These are phyloP conservation scores for Loxodonta africana DNA, from an alignment of 2,113 vertebrate species.

Conservation along the genomic window DNA sequence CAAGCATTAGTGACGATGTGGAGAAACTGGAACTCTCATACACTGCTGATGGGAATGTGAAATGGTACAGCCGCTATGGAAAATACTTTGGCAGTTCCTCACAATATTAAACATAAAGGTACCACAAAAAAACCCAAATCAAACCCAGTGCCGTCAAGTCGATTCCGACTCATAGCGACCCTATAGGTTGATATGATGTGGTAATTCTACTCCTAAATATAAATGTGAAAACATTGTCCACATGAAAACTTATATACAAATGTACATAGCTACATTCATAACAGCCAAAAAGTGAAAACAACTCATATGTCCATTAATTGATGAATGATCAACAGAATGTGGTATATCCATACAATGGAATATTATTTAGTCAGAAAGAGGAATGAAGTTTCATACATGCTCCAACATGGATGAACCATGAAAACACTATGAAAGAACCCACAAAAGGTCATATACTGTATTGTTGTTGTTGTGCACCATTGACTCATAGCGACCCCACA, in stretches of 20 bases:
- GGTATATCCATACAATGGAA: too few species aligned
- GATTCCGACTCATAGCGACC: too few species aligned
- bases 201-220: background rate
- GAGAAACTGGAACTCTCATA: background rate
- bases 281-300: too few species aligned
- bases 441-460: background rate
- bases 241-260: too few species aligned
- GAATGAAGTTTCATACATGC: background rate
- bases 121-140: too few species aligned
- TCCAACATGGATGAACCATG: background rate
- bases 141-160: too few species aligned
- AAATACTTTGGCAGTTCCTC: background rate
- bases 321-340: background rate
- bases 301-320: background rate
- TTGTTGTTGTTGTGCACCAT: too few species aligned
- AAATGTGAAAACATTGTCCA: background rate
- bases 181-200: background rate
- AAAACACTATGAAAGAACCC: slow-evolving; percentile 8
- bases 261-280: too few species aligned
- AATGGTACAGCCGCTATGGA: too few species aligned
- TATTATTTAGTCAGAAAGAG: background rate
- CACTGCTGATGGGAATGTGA: background rate
- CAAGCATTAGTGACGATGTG: background rate
- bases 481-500: too few species aligned
- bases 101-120: background rate